These are phyloP conservation scores for Drosophila prosaltans DNA, from an alignment of 1,140 invertebrate genomes.

Conservation along the genomic window DNA sequence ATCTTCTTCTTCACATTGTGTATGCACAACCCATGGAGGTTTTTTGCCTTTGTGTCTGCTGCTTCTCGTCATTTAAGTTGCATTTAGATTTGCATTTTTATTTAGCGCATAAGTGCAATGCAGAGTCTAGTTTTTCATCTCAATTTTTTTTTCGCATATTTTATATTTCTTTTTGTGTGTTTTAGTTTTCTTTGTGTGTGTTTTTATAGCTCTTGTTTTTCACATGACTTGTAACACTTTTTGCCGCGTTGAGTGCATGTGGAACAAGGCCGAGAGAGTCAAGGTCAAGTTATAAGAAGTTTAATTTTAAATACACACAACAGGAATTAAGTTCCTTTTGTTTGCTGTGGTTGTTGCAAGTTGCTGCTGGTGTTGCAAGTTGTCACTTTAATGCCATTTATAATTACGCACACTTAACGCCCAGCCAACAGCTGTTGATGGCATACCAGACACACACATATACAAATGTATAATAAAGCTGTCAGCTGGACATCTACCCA, in stretches of 20 bases:
- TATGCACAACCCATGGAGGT: constrained; percentile 22
- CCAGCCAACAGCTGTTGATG: not conserved
- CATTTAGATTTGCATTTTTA: constrained; percentile 82
- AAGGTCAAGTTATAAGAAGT: constrained; percentile 45
- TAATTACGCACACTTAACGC: constrained; percentile 1
- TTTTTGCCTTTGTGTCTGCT: constrained; percentile 42
- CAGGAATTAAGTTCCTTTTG: not conserved
- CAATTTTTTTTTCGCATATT: constrained; percentile 5
- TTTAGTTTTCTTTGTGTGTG: constrained; percentile 23
- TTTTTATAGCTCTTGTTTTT: constrained; percentile 9
- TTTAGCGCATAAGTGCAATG: constrained; percentile 71
- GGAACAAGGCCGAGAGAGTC: constrained; percentile 31
- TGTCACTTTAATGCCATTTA: constrained; percentile 12
- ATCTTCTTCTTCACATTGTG: constrained; percentile 26
- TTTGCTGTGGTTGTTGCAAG: not conserved
- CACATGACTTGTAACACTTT: constrained; percentile 49
- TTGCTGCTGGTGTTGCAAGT: too few relatives aligned
- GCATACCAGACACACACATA: not conserved
- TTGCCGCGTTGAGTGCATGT: constrained; percentile 29
- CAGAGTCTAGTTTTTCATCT: constrained; percentile 40
- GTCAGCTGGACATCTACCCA: constrained; percentile 11
- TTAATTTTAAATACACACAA: constrained; percentile 11
- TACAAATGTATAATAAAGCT: not conserved
- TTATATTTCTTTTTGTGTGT: constrained; percentile 9
- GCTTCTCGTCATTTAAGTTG: constrained; percentile 47